Base-by-base conservation (phyloP, 2,888 invertebrate species). In the Agrotis clavis region DNA sequence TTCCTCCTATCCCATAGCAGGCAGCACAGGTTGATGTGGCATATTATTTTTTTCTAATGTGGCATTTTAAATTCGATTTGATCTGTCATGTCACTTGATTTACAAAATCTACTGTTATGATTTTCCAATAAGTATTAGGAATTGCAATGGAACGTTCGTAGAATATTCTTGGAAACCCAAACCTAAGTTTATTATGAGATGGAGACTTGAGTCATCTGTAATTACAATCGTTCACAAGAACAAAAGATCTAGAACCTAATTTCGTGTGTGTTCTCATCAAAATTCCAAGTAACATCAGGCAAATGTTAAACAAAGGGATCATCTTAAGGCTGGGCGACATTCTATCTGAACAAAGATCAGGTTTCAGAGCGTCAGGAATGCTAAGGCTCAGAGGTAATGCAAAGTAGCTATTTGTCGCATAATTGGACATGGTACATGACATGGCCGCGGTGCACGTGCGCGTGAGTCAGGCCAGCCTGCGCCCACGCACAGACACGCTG, bases 361-460 rank as follows among this genome's bases (percentile, higher is more conserved):
- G 77, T 86, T 85, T 81, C 85, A 73, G 51, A 75, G 73, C 72
- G 71, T 77, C 67, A 83, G 81, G 82, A 79, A 83, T 83, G 78
- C 72, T 74, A 63, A 68, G 64, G 54, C 80, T 74, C 70, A 57
- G 75, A 80, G 82, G 76, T 82, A 87, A 85, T 85, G 79, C 81
- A 78, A 84, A 84, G 83, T 83, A 85, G 81, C 79, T 82, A 86
- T 88, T 90, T 88, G 86, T 87, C 89, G 85, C 88, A 87, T 91
- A 92, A 91, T 91, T 92, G 92, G 91, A 88, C 90, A 91, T 91
- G 86, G 84, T 87, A 90, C 89, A 90, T 90, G 90, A 88, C 88
- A 88, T 89, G 87, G 86, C 86, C 71, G 63, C 60, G 84, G 81
- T 93, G 93, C 91, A 91, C 91, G 90, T 94, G 94, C 92, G 90